A percentile compares a stretch with the other conserved stretches of the same genome.
Evolutionary conservation across 2,797 vertebrate genomes (phyloP).

Genomic region (Chiloscyllium punctatum): DNA sequence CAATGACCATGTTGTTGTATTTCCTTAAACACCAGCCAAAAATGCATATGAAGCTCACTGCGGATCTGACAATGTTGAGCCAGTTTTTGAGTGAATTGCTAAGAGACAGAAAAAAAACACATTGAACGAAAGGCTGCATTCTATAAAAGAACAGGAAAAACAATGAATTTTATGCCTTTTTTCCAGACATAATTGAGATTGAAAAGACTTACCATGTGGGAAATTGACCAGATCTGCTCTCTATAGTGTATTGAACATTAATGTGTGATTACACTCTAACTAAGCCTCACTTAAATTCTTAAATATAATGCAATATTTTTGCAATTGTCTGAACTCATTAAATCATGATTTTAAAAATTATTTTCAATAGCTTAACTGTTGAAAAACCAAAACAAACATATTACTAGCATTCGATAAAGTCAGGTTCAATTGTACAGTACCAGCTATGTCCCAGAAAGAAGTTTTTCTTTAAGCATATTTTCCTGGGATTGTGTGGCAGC

Average conservation of each 20-base stretch:
- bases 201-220: not conserved
- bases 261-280: not conserved
- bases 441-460: not conserved
- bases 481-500: not conserved
- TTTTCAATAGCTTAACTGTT: not conserved
- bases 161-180: not conserved
- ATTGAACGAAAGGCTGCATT: not conserved
- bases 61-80: not conserved
- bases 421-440: not conserved
- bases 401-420: not conserved
- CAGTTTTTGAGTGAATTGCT: not conserved
- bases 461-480: not conserved
- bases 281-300: not conserved
- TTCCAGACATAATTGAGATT: not conserved
- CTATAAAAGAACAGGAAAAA: not conserved
- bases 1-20: not conserved
- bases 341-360: not conserved
- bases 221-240: not conserved
- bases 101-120: not conserved
- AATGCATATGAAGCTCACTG: not conserved
- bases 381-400: not conserved
- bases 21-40: not conserved
- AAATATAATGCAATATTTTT: not conserved
- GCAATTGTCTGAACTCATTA: not conserved
- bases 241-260: not conserved